Percentiles rank a stretch among this genome's conserved stretches.
Conservation (phyloP, 2,797 vertebrate genomes). For the Tinamus major region DNA sequence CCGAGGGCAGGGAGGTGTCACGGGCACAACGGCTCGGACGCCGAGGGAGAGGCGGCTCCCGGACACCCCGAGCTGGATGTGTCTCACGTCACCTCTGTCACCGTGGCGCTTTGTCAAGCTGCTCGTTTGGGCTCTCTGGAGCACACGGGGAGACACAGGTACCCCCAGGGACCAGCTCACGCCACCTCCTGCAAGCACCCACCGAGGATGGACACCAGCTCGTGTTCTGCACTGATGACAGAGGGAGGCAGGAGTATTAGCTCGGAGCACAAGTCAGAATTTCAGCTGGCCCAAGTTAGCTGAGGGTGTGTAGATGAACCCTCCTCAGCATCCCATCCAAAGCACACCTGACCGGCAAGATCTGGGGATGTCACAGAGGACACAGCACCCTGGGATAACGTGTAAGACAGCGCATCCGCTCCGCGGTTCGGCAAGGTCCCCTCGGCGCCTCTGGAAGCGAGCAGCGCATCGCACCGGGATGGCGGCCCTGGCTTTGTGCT, state of each 20-base stretch:
- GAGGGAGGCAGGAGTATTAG: background rate
- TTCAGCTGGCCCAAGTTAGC: background rate
- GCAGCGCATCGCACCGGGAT: background rate
- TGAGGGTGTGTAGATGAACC: background rate
- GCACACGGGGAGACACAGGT: background rate
- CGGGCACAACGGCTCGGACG: accelerated
- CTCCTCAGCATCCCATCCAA: background rate
- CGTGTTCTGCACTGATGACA: accelerated
- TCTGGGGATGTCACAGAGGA: background rate
- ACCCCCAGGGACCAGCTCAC: too few species aligned
- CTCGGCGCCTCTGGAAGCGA: background rate
- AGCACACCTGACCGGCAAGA: accelerated
- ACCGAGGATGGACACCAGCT: background rate
- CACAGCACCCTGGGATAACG: background rate
- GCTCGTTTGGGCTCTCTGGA: background rate
- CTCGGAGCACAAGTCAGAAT: background rate
- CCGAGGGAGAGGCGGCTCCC: accelerated
- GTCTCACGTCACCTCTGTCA: background rate
- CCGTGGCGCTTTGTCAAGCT: accelerated
- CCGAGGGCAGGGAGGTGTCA: background rate
- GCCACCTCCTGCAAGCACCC: background rate
- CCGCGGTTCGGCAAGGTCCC: background rate
- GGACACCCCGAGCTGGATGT: background rate
- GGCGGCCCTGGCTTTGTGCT: conserved; percentile 46
- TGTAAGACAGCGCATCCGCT: background rate